These are phyloP conservation scores for Campylomormyrus numenius DNA, from an alignment of 2,113 vertebrate genomes.

Conservation along the genomic window DNA sequence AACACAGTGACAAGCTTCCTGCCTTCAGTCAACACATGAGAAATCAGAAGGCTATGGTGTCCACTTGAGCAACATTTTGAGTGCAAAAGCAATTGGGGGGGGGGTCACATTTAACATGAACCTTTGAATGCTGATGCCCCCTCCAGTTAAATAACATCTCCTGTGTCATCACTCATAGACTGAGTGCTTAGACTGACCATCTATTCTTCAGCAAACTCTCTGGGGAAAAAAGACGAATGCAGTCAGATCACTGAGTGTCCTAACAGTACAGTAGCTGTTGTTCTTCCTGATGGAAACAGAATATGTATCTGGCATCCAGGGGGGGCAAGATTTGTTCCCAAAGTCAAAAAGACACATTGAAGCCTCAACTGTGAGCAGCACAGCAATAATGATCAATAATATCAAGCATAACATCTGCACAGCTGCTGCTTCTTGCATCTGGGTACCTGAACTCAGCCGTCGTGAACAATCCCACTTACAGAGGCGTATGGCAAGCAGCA, in stretches of 20 bases:
- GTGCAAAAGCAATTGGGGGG: neutral
- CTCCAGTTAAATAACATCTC: neutral
- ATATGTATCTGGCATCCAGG: neutral
- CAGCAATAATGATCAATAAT: neutral
- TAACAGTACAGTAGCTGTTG: neutral
- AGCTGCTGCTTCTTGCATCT: neutral
- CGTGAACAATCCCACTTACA: neutral
- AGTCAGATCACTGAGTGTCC: neutral
- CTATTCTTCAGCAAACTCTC: neutral
- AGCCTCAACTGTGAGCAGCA: neutral
- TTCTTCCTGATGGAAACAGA: neutral
- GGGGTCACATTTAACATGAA: neutral
- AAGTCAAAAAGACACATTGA: neutral
- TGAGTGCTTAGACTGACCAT: neutral
- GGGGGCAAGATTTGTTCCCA: neutral
- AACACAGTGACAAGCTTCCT: neutral
- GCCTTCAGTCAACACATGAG: no score
- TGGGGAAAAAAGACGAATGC: neutral
- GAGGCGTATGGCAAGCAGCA: neutral
- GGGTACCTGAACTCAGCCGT: neutral
- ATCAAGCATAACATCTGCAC: neutral
- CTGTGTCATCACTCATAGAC: neutral
- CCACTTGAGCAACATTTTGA: neutral
- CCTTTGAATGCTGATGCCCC: neutral
- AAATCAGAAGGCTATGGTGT: neutral